Evolutionary conservation across 2,113 vertebrate species (phyloP), one percentile per base, ranked within the genome.

Genomic region (Cichladusa arquata): DNA sequence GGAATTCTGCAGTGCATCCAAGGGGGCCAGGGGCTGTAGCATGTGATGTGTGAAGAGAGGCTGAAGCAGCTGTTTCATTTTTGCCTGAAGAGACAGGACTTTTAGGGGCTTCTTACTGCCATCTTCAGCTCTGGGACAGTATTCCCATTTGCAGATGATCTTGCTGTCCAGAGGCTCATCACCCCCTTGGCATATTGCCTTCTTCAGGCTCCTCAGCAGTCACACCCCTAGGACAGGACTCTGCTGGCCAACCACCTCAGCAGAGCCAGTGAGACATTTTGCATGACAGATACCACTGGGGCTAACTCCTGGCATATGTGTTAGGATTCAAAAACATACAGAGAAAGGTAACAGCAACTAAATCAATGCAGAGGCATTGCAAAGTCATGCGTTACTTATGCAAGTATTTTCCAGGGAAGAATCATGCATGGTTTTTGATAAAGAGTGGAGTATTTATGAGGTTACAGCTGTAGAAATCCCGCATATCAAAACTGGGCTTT

Each of bases 121-220:
- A 1, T 57, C 44, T 72, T 85, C 22, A 69, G 4, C 20, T 86
- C 45, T 56, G 14, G n/a, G 33, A 50, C 12, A 2, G 18, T 53
- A 28, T 57, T 81, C 48, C 16, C n/a, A 20, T 42, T 86, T 86
- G 72, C 28, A 86, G 26, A 26, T 54, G 29, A 77, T 57, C 6
- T 22, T 2, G 2, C 38, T 69, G 0, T 74, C 74, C 65, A 84
- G 64, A 42, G 29, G 20, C 2, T 4, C 0, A 0, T 86, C 72
- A 48, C 12, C 12, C 11, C 22, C 36, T 86, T 78, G 74, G 25
- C 25, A 13, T 17, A 36, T 44, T 78, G 31, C n/a, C 33, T 81
- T 12, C 56, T 78, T 45, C 47, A 58, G 58, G 5, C 23, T 78
- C 38, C 42, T 87, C 60, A n/a, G 42, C 11, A 64, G 36, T 87